Percentiles rank a stretch among this genome's conserved stretches.
phyloP scores from a whole-genome alignment of 2,888 invertebrate genomes.

The Dasysyrphus albostriatus region DNA sequence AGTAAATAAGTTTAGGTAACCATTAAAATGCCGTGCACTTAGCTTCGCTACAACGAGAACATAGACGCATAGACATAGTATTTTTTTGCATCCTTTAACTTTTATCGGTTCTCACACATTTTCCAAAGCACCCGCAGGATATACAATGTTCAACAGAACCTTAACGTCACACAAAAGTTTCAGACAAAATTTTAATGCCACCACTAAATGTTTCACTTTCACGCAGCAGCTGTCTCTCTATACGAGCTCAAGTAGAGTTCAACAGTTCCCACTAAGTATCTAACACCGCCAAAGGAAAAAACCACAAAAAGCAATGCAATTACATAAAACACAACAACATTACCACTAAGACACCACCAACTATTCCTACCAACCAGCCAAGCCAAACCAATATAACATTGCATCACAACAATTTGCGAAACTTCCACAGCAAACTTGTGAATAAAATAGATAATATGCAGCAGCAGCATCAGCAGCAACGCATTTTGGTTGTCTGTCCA shows the following conservation, averaged over 20 bases:
- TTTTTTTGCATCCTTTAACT: not conserved
- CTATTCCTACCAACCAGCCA: not conserved
- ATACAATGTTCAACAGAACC: not conserved
- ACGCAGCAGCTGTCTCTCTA: not conserved
- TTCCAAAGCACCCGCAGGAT: not conserved
- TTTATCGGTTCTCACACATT: not conserved
- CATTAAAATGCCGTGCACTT: no score
- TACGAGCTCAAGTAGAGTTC: not conserved
- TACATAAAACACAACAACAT: slow-evolving; percentile 12
- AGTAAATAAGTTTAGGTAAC: no score
- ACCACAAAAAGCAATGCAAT: slow-evolving; percentile 17
- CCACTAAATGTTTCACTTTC: slow-evolving; percentile 23
- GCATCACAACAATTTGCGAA: slow-evolving; percentile 20
- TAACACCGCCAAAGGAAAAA: slow-evolving; percentile 17
- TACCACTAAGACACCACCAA: slow-evolving; percentile 5
- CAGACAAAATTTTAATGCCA: slow-evolving; percentile 1
- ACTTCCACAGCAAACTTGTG: not conserved
- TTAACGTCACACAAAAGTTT: not conserved
- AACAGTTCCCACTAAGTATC: slow-evolving; percentile 9
- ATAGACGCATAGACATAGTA: not conserved
- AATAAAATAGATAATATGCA: not conserved
- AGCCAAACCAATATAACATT: slow-evolving; percentile 10
- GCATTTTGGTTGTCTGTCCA: slow-evolving; percentile 11
- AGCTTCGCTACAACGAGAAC: not conserved
- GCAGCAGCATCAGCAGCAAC: not conserved